These are phyloP conservation scores for Oryzias celebensis DNA, from an alignment of 2,113 vertebrate genomes.

Conservation along the genomic window DNA sequence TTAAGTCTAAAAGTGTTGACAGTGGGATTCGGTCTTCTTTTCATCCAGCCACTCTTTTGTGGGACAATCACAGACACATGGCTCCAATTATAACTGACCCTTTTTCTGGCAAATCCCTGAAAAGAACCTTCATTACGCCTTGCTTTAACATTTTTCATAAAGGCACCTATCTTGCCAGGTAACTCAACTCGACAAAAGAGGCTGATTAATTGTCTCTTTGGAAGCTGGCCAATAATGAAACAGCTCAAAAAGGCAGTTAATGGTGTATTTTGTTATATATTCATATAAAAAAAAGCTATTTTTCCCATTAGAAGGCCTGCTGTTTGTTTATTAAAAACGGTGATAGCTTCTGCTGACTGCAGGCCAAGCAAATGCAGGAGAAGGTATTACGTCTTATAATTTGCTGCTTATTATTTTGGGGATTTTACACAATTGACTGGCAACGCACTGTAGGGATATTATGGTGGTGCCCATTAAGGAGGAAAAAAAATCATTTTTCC, in stretches of 20 bases:
- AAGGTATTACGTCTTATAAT: constrained; percentile 28
- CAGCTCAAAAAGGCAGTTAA: constrained; percentile 64
- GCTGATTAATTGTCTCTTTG: constrained; percentile 72
- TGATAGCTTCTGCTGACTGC: constrained; percentile 37
- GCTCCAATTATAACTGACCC: constrained; percentile 58
- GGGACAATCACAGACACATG: constrained; percentile 35
- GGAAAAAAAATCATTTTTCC: constrained; percentile 24
- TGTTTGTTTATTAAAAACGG: constrained; percentile 64
- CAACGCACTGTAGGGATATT: constrained; percentile 8
- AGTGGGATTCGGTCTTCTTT: constrained; percentile 38
- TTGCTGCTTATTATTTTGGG: constrained; percentile 20
- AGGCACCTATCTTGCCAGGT: constrained; percentile 66
- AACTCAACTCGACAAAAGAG: constrained; percentile 61
- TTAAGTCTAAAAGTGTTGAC: constrained; percentile 30
- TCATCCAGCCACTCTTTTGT: constrained; percentile 40
- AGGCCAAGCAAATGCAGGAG: constrained; percentile 36
- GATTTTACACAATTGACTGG: constrained; percentile 18
- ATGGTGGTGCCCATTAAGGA: constrained; percentile 22
- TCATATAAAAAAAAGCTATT: constrained; percentile 47
- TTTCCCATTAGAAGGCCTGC: constrained; percentile 45
- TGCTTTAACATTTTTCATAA: constrained; percentile 63
- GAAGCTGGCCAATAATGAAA: constrained; percentile 58
- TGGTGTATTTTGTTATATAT: constrained; percentile 60
- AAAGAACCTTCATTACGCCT: constrained; percentile 64
- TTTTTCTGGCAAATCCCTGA: constrained; percentile 59